Evolutionary conservation across 2,113 vertebrate species (phyloP).

Genomic region (Strigops habroptila): DNA sequence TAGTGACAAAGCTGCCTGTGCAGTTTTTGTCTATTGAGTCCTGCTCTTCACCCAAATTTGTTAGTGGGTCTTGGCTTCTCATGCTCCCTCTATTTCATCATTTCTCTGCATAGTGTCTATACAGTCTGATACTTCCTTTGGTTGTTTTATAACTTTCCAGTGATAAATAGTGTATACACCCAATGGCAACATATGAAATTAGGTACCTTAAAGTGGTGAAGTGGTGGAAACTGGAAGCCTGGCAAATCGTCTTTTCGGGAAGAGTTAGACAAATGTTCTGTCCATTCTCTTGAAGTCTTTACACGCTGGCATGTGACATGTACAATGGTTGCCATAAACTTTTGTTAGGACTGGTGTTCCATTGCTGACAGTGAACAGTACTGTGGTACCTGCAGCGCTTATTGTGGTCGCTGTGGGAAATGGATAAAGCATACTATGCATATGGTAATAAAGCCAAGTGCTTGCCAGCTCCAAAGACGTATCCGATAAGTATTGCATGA

Average conservation of each 20-base stretch:
- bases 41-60: neutral
- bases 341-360: neutral
- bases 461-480: neutral
- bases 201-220: neutral
- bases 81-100: neutral
- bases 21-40: neutral
- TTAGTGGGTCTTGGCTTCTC: neutral
- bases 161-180: neutral
- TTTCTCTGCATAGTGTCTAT: neutral
- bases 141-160: neutral
- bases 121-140: neutral
- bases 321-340: neutral
- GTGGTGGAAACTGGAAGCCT: neutral
- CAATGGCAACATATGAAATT: neutral
- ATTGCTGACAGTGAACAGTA: neutral
- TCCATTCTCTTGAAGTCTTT: neutral
- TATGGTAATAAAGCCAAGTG: neutral
- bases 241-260: neutral
- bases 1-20: neutral
- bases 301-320: neutral
- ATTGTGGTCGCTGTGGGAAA: neutral
- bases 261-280: neutral
- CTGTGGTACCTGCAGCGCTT: neutral
- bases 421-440: neutral
- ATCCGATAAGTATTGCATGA: neutral